A percentile compares a stretch with the other conserved stretches of the same genome.
These are phyloP conservation scores for Linurgus olivaceus DNA, from an alignment of 2,797 vertebrate genomes.

Conservation along the genomic window DNA sequence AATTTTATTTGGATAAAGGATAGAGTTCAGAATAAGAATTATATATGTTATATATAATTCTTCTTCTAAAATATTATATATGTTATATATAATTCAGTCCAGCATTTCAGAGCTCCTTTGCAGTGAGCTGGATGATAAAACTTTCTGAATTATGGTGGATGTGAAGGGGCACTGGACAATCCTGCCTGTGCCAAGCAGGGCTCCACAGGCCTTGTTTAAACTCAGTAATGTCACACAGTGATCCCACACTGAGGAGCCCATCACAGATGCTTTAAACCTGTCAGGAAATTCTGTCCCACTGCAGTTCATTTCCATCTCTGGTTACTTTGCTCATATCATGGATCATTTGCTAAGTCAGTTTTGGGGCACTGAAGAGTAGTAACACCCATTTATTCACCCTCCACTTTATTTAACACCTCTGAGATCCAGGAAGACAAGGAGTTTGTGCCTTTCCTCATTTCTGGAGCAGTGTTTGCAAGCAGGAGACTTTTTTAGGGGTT, in stretches of 20 bases:
- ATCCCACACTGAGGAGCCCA: background rate
- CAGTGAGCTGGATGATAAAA: background rate
- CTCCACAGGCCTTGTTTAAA: background rate
- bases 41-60: background rate
- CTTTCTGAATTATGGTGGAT: fast-evolving
- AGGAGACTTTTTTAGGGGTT: background rate
- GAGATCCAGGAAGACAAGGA: background rate
- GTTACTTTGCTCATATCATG: background rate
- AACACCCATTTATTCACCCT: background rate
- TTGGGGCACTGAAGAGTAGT: background rate
- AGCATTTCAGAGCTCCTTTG: background rate
- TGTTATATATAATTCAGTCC: background rate
- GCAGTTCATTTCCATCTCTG: background rate
- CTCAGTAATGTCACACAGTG: background rate
- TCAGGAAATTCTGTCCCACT: background rate
- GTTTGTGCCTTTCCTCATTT: background rate
- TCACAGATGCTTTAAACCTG: background rate
- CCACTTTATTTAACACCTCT: background rate
- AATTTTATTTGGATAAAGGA: background rate
- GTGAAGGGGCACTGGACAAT: background rate
- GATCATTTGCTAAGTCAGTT: background rate
- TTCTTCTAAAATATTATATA: too few relatives aligned
- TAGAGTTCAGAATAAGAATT: background rate
- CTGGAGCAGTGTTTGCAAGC: background rate
- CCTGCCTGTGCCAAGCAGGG: background rate